A percentile compares a stretch with the other conserved stretches of the same genome.
Conservation (phyloP, 2,888 invertebrate species). For the Drosophila imparisetae region DNA sequence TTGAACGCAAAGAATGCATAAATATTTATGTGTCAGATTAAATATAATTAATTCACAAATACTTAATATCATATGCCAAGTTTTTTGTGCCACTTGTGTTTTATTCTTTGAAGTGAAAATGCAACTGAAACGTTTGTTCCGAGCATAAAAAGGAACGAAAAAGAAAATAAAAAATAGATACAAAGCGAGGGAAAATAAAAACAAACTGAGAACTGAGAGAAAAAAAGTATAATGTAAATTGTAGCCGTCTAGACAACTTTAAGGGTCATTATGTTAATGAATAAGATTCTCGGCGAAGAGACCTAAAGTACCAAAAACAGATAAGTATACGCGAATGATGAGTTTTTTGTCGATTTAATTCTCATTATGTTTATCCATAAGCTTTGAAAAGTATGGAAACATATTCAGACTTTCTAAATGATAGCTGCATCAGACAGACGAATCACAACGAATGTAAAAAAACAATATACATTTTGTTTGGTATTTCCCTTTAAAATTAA, state of each 20-base stretch:
- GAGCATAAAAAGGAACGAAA: not conserved
- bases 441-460: not conserved
- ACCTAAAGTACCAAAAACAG: not conserved
- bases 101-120: not conserved
- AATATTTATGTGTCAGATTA: not conserved
- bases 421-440: not conserved
- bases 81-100: not conserved
- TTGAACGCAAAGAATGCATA: not conserved
- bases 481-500: not conserved
- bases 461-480: not conserved
- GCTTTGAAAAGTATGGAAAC: not conserved
- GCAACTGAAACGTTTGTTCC: not conserved
- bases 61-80: not conserved
- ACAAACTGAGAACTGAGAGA: not conserved
- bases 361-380: not conserved
- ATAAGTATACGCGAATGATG: not conserved
- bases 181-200: not conserved
- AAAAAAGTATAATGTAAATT: conserved; percentile 21
- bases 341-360: not conserved
- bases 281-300: conserved; percentile 36
- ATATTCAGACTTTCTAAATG: conserved; percentile 3
- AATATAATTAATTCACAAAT: not conserved
- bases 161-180: conserved; percentile 8
- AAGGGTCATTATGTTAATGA: conserved; percentile 69
- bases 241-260: conserved; percentile 65